A percentile compares a stretch with the other conserved stretches of the same genome.
Evolutionary conservation across 2,797 vertebrate genomes (phyloP).

Genomic region (Parauchenoglanis punctatus): DNA sequence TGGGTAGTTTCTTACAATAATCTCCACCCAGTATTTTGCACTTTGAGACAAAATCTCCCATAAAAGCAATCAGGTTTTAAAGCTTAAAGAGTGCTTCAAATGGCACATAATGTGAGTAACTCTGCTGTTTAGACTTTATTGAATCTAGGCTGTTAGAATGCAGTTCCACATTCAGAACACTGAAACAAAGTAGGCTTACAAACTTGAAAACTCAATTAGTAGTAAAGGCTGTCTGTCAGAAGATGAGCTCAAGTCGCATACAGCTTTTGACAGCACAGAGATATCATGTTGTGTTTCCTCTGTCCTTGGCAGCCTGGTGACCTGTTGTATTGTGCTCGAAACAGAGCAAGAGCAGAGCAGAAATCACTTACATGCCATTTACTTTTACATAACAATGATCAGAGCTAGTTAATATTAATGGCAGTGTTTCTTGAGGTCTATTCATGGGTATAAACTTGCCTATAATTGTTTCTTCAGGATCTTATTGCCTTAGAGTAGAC

Average conservation of each 20-base stretch:
- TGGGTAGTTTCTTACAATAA: constrained; percentile 19
- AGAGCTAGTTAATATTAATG: constrained; percentile 40
- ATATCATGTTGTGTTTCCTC: not conserved
- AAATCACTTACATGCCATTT: constrained; percentile 42
- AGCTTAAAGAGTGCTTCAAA: constrained; percentile 6
- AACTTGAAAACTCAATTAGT: constrained; percentile 20
- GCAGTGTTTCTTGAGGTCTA: constrained; percentile 27
- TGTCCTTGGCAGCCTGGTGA: constrained; percentile 10
- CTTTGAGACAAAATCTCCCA: constrained; percentile 6
- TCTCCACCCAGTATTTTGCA: constrained; percentile 24
- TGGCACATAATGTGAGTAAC: constrained; percentile 10
- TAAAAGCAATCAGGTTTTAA: constrained; percentile 26
- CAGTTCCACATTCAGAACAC: not conserved
- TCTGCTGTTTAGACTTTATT: constrained; percentile 21
- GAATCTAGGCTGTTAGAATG: constrained; percentile 1
- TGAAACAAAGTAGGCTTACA: not conserved
- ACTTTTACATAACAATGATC: constrained; percentile 47
- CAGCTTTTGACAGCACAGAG: not conserved
- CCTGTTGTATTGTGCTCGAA: constrained; percentile 2
- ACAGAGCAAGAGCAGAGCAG: not conserved
- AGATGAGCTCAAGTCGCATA: not conserved
- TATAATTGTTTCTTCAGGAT: constrained; percentile 62
- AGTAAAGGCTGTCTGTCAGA: constrained; percentile 12
- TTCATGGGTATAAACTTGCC: constrained; percentile 62
- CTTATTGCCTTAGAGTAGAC: constrained; percentile 60